Conservation (phyloP, 2,888 invertebrate genomes). For the Papilio protenor region DNA sequence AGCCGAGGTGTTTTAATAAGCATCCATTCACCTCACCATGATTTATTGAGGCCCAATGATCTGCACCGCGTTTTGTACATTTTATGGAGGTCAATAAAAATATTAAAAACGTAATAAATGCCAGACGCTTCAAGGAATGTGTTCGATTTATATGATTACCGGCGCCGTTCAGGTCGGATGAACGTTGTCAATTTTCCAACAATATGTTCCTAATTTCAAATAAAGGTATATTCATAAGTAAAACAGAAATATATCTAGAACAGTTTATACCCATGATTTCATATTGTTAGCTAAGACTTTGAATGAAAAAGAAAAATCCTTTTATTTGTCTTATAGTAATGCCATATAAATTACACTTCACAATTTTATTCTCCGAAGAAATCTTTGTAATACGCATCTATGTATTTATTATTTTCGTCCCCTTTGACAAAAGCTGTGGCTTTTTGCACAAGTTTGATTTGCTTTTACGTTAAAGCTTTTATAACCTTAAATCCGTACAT, state of each 20-base stretch:
- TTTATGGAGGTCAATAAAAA: conserved; percentile 75
- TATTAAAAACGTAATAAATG: conserved; percentile 68
- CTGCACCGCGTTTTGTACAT: conserved; percentile 65
- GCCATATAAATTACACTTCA: background rate
- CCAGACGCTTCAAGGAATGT: conserved; percentile 54
- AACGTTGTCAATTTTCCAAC: conserved; percentile 58
- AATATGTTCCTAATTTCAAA: background rate
- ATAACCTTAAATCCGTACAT: background rate
- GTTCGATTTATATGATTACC: conserved; percentile 63
- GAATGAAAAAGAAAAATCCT: background rate
- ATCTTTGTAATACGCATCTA: background rate
- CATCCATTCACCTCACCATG: conserved; percentile 60
- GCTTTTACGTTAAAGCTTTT: background rate
- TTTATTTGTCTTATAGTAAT: background rate
- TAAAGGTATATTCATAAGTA: background rate
- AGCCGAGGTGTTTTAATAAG: conserved; percentile 64
- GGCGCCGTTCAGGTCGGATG: conserved; percentile 66
- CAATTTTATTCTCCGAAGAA: background rate
- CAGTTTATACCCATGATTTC: background rate
- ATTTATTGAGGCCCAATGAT: conserved; percentile 70
- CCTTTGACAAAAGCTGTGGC: background rate
- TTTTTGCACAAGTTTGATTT: background rate
- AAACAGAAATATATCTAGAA: background rate
- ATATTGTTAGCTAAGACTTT: background rate
- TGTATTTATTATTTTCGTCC: background rate